Evolutionary conservation across 2,797 vertebrate genomes (phyloP).

Genomic region (Coendou prehensilis): DNA sequence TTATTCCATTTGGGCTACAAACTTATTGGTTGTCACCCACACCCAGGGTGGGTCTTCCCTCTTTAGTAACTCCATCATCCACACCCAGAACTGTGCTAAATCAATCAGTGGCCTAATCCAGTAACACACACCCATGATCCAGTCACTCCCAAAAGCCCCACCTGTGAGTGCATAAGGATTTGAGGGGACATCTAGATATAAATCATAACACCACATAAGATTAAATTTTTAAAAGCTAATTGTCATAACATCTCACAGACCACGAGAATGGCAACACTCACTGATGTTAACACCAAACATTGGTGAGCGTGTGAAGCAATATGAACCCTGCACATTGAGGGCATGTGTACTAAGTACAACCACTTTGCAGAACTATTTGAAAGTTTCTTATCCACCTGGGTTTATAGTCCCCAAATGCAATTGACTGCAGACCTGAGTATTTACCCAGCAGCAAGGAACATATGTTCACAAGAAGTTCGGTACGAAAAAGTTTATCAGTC

Average conservation of each 20-base stretch:
- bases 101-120: neutral
- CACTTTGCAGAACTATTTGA: neutral
- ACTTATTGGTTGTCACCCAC: neutral
- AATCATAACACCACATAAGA: neutral
- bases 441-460: neutral
- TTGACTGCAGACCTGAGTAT: neutral
- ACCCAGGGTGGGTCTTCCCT: neutral
- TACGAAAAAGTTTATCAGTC: neutral
- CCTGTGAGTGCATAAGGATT: neutral
- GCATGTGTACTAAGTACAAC: fast-evolving
- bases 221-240: neutral
- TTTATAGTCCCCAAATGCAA: neutral
- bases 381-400: neutral
- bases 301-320: neutral
- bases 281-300: neutral
- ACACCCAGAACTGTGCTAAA: neutral
- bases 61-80: neutral
- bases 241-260: neutral
- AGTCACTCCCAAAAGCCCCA: neutral
- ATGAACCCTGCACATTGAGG: fast-evolving
- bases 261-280: neutral
- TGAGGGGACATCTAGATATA: neutral
- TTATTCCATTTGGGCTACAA: neutral
- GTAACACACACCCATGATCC: neutral
- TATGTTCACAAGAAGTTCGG: neutral